Evolutionary conservation across 2,113 vertebrate genomes (phyloP).

Genomic region (Rhombomys opimus): DNA sequence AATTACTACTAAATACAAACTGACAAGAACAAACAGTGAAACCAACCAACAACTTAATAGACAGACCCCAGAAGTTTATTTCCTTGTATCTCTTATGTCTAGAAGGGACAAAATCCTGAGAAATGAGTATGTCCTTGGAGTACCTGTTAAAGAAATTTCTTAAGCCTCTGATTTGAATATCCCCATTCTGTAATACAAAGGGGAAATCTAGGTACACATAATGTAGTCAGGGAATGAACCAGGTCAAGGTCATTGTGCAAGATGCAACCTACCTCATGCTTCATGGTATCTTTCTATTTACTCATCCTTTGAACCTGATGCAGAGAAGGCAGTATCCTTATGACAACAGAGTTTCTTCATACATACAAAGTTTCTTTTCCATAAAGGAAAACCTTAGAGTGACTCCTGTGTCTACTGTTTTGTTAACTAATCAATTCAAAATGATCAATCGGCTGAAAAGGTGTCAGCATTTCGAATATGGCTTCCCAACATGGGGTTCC

Average conservation of each 20-base stretch:
- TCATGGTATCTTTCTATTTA: not conserved
- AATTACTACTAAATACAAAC: not conserved
- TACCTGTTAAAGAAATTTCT: no score
- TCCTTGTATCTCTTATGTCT: not conserved
- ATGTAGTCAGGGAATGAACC: not conserved
- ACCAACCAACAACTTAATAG: not conserved
- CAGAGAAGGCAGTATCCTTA: not conserved
- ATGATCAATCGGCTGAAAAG: not conserved
- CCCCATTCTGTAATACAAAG: not conserved
- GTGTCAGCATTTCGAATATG: not conserved
- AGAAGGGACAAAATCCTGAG: not conserved
- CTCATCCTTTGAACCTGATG: not conserved
- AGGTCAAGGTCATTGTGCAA: not conserved
- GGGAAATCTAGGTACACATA: not conserved
- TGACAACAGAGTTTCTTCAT: no score
- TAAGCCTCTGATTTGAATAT: no score
- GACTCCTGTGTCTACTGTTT: not conserved
- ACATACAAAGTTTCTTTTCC: not conserved
- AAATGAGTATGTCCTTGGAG: not conserved
- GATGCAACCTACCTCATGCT: not conserved
- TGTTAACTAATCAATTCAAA: not conserved
- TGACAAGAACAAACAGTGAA: not conserved
- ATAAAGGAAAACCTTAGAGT: not conserved
- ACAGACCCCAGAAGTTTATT: not conserved
- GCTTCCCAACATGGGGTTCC: not conserved